phyloP scores from a whole-genome alignment of 2,113 vertebrate species.

The Prolemur simus region DNA sequence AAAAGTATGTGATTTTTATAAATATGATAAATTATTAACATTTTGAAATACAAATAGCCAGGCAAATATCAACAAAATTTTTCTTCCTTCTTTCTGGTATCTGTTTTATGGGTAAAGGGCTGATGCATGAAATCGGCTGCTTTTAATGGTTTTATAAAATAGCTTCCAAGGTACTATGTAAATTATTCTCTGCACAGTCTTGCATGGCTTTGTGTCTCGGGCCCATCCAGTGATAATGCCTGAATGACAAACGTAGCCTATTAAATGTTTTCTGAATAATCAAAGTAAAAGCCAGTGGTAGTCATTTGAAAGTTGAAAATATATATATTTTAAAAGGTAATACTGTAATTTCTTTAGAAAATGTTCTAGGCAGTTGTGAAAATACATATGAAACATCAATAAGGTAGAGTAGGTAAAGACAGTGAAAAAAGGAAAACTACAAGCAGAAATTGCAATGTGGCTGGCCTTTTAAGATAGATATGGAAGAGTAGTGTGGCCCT shows the following conservation, averaged over 20 bases:
- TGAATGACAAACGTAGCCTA: not conserved
- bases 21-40: not conserved
- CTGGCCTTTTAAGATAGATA: not conserved
- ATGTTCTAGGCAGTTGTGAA: not conserved
- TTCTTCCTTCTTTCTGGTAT: not conserved
- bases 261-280: not conserved
- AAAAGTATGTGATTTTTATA: not conserved
- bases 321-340: not conserved
- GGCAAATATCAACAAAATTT: not conserved
- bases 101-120: not conserved
- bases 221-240: not conserved
- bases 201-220: not conserved
- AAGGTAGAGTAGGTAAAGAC: not conserved
- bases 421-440: not conserved
- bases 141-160: conserved; percentile 9
- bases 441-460: not conserved
- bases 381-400: not conserved
- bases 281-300: not conserved
- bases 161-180: not conserved
- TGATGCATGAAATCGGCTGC: not conserved
- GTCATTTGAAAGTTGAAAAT: not conserved
- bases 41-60: conserved; percentile 11
- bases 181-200: not conserved
- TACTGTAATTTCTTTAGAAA: not conserved
- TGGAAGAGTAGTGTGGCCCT: not conserved